These are phyloP conservation scores for Deroptyus accipitrinus DNA, from an alignment of 2,113 vertebrate genomes.

Conservation along the genomic window DNA sequence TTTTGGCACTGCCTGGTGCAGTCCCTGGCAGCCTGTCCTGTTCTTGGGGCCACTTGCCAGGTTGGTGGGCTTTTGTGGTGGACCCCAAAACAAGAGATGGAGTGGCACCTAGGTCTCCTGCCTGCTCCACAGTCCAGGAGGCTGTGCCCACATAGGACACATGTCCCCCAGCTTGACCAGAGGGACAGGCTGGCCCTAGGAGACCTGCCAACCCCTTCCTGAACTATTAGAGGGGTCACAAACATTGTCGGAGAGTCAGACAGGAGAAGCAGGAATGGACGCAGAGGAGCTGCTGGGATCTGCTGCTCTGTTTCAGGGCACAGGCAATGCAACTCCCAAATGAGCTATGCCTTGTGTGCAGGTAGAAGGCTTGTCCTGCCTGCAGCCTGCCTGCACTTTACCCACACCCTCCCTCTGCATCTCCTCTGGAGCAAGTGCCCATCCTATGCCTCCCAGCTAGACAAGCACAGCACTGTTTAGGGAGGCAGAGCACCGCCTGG, in stretches of 20 bases:
- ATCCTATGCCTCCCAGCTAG: not conserved
- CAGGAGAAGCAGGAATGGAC: not conserved
- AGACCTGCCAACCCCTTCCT: not conserved
- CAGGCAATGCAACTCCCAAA: not conserved
- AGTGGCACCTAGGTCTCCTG: not conserved
- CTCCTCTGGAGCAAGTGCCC: accelerated
- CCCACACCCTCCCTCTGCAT: not conserved
- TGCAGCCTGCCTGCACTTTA: not conserved
- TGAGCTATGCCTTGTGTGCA: accelerated
- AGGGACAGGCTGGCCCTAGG: not conserved
- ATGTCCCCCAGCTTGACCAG: not conserved
- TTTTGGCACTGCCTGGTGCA: not conserved
- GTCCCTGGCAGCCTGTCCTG: not conserved
- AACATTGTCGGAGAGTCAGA: accelerated
- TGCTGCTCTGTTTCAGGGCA: not conserved
- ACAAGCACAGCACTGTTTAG: not conserved
- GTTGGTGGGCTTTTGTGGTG: not conserved
- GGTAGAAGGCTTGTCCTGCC: not conserved
- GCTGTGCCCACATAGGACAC: not conserved
- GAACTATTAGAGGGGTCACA: accelerated
- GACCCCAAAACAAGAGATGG: not conserved
- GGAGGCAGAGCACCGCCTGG: not conserved
- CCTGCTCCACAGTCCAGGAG: not conserved
- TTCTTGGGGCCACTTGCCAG: no score
- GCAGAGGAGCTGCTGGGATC: not conserved